phyloP scores from a whole-genome alignment of 2,888 invertebrate genomes.

The Entomobrya multifasciata region DNA sequence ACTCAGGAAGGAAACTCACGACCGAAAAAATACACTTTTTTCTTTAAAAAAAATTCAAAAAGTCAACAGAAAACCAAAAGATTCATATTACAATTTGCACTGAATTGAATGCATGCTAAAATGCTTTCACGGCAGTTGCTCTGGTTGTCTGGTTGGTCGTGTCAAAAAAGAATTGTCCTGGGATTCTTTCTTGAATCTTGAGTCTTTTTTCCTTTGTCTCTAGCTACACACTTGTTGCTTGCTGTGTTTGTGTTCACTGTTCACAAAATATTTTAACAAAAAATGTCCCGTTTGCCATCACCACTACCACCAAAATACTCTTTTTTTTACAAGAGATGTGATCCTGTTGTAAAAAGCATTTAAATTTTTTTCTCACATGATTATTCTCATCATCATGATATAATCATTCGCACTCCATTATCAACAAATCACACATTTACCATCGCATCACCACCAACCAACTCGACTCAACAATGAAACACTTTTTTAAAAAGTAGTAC shows the following conservation, averaged over 20 bases:
- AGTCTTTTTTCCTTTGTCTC: background rate
- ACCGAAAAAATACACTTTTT: constrained; percentile 46
- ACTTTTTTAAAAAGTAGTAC: background rate
- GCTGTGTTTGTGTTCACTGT: background rate
- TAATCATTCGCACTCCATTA: constrained; percentile 35
- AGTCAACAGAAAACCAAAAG: constrained; percentile 33
- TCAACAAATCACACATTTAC: background rate
- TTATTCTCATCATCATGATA: constrained; percentile 35
- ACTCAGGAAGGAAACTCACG: constrained; percentile 49
- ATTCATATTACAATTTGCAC: constrained; percentile 2
- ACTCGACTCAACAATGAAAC: background rate
- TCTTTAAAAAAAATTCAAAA: constrained; percentile 23
- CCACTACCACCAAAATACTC: no score
- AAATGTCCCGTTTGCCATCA: background rate
- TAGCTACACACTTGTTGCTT: no score
- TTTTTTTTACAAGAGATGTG: background rate
- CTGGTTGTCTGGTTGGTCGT: background rate
- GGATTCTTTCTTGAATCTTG: no score
- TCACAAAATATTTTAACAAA: constrained; percentile 11
- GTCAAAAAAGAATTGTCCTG: background rate
- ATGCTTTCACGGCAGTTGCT: no score
- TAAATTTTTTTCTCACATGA: constrained; percentile 2
- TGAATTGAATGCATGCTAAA: no score
- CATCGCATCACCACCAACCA: background rate
- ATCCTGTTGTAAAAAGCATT: constrained; percentile 26